These are phyloP conservation scores for Oscarella lobularis DNA, from an alignment of 37 sponge, comb jelly and placozoan species.

Conservation along the genomic window DNA sequence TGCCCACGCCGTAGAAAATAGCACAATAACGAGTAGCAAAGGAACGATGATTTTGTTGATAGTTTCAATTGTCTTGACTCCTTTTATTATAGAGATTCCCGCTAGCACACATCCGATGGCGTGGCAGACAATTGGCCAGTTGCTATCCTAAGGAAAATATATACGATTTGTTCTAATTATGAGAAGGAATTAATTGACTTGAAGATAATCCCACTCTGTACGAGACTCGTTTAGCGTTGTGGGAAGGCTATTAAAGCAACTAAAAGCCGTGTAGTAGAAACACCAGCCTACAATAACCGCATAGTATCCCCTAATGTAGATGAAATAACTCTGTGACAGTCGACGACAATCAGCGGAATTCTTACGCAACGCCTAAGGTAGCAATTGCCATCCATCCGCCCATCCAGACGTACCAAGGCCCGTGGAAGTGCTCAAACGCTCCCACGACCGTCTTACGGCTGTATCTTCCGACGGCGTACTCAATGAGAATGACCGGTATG, in stretches of 20 bases:
- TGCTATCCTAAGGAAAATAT: conserved; percentile 24
- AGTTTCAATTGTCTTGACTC: conserved; percentile 52
- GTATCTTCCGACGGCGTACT: conserved; percentile 65
- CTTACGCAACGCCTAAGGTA: conserved; percentile 46
- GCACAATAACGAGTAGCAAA: conserved; percentile 44
- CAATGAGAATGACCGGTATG: conserved; percentile 64
- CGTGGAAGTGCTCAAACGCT: conserved; percentile 33
- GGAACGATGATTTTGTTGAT: conserved; percentile 62
- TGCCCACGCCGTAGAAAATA: conserved; percentile 57
- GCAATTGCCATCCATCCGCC: conserved; percentile 48
- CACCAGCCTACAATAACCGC: conserved; percentile 74
- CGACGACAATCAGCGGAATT: not conserved
- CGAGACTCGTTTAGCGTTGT: conserved; percentile 14
- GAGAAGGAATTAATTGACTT: conserved; percentile 24
- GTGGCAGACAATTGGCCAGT: conserved; percentile 50
- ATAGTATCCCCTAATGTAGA: conserved; percentile 56
- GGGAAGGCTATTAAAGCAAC: conserved; percentile 30
- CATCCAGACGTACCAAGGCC: conserved; percentile 55
- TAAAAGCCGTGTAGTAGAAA: conserved; percentile 47
- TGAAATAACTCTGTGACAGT: too few species aligned
- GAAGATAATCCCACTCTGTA: conserved; percentile 30
- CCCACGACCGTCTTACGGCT: conserved; percentile 47
- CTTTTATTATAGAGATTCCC: conserved; percentile 47
- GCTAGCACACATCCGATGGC: conserved; percentile 41
- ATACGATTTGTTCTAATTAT: too few species aligned